These are phyloP conservation scores for Oplegnathus fasciatus DNA, from an alignment of 2,113 vertebrate species.

Conservation along the genomic window DNA sequence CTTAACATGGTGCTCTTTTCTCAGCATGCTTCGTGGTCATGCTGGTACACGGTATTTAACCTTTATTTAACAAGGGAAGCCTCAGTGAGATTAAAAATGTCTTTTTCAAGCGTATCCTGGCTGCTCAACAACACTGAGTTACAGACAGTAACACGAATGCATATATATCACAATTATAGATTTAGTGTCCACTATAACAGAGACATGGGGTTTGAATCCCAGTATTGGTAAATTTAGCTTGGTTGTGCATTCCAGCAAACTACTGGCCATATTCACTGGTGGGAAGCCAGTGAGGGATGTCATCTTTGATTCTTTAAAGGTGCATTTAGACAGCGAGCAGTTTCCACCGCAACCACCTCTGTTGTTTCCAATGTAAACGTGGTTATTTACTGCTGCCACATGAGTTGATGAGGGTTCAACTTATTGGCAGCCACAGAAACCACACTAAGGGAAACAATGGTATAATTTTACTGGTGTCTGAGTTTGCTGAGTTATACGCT, in stretches of 20 bases:
- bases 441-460: background rate
- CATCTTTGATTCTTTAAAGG: background rate
- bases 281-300: background rate
- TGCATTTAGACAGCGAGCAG: background rate
- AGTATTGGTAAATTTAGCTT: background rate
- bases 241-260: background rate
- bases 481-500: background rate
- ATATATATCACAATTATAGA: too few species aligned
- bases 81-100: constrained; percentile 29
- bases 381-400: background rate
- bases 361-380: background rate
- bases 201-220: background rate
- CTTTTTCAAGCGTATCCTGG: constrained; percentile 8
- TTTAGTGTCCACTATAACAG: background rate
- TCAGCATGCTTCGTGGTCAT: constrained; percentile 16
- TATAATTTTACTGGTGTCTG: background rate
- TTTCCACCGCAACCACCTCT: background rate
- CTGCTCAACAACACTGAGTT: background rate
- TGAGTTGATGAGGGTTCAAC: background rate
- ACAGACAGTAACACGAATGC: background rate
- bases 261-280: background rate
- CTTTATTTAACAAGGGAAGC: constrained; percentile 36
- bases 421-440: background rate
- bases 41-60: constrained; percentile 39
- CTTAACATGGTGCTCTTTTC: constrained; percentile 12